These are phyloP conservation scores for Dicerorhinus sumatrensis DNA, from an alignment of 2,113 vertebrate genomes.

Conservation along the genomic window DNA sequence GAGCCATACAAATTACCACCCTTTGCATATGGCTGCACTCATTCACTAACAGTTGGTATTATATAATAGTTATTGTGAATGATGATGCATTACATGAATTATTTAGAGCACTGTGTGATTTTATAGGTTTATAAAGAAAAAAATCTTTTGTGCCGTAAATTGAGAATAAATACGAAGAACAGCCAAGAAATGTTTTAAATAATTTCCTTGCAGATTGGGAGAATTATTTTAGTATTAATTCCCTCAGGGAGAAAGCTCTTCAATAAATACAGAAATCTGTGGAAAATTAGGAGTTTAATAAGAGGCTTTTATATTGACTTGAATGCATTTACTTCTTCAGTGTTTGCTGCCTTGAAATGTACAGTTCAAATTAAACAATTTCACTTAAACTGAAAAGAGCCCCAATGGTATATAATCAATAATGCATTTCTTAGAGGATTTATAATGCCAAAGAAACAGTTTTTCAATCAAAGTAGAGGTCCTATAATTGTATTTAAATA, in stretches of 20 bases:
- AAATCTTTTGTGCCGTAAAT: slow-evolving; percentile 15
- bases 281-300: slow-evolving; percentile 73
- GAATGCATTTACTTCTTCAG: slow-evolving; percentile 57
- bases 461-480: slow-evolving; percentile 30
- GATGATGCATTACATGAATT: slow-evolving; percentile 44
- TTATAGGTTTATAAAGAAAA: slow-evolving; percentile 60
- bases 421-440: slow-evolving; percentile 51
- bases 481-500: slow-evolving; percentile 50
- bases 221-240: slow-evolving; percentile 65
- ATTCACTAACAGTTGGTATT: slow-evolving; percentile 53
- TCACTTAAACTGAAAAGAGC: slow-evolving; percentile 60
- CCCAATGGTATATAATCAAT: slow-evolving; percentile 46
- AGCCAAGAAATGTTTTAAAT: slow-evolving; percentile 68
- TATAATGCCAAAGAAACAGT: slow-evolving; percentile 23
- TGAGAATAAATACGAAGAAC: slow-evolving; percentile 55
- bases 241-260: slow-evolving; percentile 35
- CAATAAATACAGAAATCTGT: slow-evolving; percentile 66
- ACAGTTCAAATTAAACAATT: slow-evolving; percentile 70
- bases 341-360: slow-evolving; percentile 61
- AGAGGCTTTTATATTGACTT: slow-evolving; percentile 64
- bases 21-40: background rate
- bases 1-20: background rate
- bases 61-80: slow-evolving; percentile 39
- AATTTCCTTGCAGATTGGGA: slow-evolving; percentile 53
- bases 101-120: background rate